These are phyloP conservation scores for Sparus aurata DNA, from an alignment of 2,797 vertebrate genomes.

Conservation along the genomic window DNA sequence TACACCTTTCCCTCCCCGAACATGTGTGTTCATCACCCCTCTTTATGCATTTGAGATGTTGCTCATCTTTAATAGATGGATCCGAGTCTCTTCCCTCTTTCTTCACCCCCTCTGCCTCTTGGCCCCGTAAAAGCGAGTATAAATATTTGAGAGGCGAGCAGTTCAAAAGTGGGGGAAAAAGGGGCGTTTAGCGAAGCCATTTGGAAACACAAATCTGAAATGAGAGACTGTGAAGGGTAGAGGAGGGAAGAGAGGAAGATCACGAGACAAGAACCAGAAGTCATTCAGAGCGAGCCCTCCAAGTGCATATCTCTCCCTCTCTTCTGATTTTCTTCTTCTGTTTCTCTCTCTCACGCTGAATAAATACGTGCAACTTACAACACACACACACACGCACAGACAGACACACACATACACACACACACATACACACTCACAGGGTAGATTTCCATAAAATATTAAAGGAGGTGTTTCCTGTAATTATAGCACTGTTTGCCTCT, in stretches of 20 bases:
- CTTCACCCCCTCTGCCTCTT: constrained; percentile 64
- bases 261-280: constrained; percentile 41
- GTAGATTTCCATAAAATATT: constrained; percentile 94
- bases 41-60: constrained; percentile 80
- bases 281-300: constrained; percentile 45
- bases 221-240: constrained; percentile 67
- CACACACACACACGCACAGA: constrained; percentile 10
- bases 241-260: constrained; percentile 57
- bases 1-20: constrained; percentile 69
- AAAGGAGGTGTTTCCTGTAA: constrained; percentile 94
- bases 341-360: constrained; percentile 52
- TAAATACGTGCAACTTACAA: constrained; percentile 66
- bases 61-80: constrained; percentile 85
- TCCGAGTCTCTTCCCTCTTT: constrained; percentile 67
- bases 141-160: constrained; percentile 82
- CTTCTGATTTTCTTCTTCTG: constrained; percentile 47
- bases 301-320: constrained; percentile 10
- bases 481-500: constrained; percentile 92
- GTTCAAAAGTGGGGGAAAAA: constrained; percentile 75
- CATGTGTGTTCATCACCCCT: constrained; percentile 65
- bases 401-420: neutral
- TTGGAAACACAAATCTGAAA: constrained; percentile 79
- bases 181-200: constrained; percentile 74
- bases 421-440: constrained; percentile 55
- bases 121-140: constrained; percentile 73